Percentiles rank a stretch among this genome's conserved stretches.
Conservation (phyloP, 2,888 invertebrate species). For the Synanthedon andrenaeformis region DNA sequence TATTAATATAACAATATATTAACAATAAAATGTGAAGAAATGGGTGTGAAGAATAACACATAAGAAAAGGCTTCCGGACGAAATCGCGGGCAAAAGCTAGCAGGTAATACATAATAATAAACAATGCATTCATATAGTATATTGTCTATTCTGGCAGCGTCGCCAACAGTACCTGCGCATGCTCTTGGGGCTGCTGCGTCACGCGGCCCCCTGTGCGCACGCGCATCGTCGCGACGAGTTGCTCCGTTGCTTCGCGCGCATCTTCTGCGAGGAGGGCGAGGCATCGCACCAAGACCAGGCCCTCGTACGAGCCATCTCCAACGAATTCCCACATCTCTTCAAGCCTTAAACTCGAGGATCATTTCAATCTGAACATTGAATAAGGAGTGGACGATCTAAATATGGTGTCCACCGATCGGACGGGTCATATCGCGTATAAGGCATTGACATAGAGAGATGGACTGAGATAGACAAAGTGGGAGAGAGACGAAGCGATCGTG, state of each 20-base stretch:
- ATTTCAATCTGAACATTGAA: conserved; percentile 1
- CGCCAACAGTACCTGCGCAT: conserved; percentile 83
- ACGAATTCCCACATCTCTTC: conserved; percentile 85
- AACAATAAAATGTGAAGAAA: neutral
- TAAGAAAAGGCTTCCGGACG: neutral
- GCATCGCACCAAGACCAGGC: conserved; percentile 81
- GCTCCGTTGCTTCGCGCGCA: conserved; percentile 85
- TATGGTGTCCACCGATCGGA: neutral
- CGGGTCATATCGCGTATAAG: neutral
- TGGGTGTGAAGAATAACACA: neutral
- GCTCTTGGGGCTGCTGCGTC: conserved; percentile 83
- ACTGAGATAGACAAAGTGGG: too few species aligned
- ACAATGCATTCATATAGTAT: neutral
- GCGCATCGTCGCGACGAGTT: conserved; percentile 84
- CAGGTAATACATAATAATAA: neutral
- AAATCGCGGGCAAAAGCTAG: too few species aligned
- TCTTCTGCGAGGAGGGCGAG: conserved; percentile 85
- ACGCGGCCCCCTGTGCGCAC: conserved; percentile 84
- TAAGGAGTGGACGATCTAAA: neutral
- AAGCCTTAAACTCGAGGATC: conserved; percentile 60
- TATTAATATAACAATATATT: neutral
- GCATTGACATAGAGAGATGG: too few species aligned
- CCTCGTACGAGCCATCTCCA: conserved; percentile 82
- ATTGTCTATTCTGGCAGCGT: conserved; percentile 55
- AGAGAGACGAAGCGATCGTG: too few species aligned